phyloP scores from a whole-genome alignment of 1,140 invertebrate species.

The Gerris buenoi region DNA sequence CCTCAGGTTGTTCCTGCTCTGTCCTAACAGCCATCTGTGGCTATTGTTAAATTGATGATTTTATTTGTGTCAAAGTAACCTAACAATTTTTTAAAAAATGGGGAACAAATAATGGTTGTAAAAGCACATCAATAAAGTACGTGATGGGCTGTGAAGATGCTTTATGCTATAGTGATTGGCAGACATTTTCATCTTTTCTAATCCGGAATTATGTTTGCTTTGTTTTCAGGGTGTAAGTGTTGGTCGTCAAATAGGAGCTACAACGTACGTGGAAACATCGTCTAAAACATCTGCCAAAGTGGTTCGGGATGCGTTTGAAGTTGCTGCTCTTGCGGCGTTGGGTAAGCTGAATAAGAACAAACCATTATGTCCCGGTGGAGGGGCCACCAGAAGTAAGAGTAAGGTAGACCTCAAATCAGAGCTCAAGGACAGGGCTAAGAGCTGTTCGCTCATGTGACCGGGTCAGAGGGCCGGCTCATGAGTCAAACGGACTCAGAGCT shows the following conservation, averaged over 20 bases:
- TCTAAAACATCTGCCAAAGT: conserved; percentile 40
- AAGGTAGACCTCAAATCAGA: conserved; percentile 38
- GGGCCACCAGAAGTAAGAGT: conserved; percentile 34
- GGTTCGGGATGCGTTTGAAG: conserved; percentile 46
- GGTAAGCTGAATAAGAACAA: conserved; percentile 44
- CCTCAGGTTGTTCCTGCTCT: no score
- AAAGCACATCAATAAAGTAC: no score
- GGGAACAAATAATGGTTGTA: no score
- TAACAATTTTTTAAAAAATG: no score
- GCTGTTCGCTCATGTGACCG: conserved; percentile 41
- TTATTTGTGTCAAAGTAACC: no score
- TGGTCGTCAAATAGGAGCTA: conserved; percentile 43
- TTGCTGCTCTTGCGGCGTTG: conserved; percentile 43
- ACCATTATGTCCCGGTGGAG: conserved; percentile 20
- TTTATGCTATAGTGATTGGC: no score
- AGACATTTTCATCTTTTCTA: no score
- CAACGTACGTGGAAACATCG: conserved; percentile 50
- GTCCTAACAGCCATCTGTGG: no score
- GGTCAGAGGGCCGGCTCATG: not conserved
- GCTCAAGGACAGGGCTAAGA: conserved; percentile 37
- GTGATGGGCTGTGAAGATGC: no score
- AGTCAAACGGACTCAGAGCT: not conserved
- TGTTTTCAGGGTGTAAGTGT: conserved; percentile 34
- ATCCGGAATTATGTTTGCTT: no score
- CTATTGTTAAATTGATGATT: no score